Conservation (phyloP, 2,888 invertebrate genomes). For the Spodoptera picta region DNA sequence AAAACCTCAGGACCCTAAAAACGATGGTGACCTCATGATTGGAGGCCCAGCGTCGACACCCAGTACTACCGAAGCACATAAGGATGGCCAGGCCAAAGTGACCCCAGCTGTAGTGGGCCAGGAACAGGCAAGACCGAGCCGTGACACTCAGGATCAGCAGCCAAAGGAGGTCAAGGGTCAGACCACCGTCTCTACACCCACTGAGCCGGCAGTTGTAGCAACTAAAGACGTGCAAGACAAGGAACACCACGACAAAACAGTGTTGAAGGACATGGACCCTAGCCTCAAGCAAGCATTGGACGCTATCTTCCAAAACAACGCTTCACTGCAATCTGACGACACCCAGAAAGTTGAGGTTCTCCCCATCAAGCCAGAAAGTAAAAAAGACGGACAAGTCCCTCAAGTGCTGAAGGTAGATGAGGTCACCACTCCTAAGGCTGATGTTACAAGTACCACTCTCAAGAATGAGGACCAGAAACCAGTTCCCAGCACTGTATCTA, state of each 20-base stretch:
- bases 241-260: constrained; percentile 13
- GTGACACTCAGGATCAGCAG: constrained; percentile 32
- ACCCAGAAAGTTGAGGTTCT: not conserved
- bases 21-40: constrained; percentile 19
- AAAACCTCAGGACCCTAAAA: constrained; percentile 16
- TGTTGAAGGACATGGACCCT: constrained; percentile 12
- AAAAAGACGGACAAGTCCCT: constrained; percentile 23
- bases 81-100: constrained; percentile 22
- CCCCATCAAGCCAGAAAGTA: constrained; percentile 16
- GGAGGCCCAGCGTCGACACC: constrained; percentile 16
- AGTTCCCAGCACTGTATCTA: constrained; percentile 1
- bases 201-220: constrained; percentile 1
- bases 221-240: constrained; percentile 20
- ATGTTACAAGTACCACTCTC: constrained; percentile 16
- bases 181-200: constrained; percentile 8
- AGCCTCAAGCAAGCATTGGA: constrained; percentile 3
- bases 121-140: constrained; percentile 29
- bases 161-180: constrained; percentile 6
- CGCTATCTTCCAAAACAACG: constrained; percentile 7
- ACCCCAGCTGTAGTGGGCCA: constrained; percentile 22
- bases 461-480: constrained; percentile 4
- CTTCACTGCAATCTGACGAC: constrained; percentile 11
- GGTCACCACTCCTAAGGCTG: constrained; percentile 10
- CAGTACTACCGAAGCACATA: constrained; percentile 15
- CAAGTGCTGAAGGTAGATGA: constrained; percentile 1